These are phyloP conservation scores for Drosophila murphyi DNA, from an alignment of 1,140 invertebrate species.

Conservation along the genomic window DNA sequence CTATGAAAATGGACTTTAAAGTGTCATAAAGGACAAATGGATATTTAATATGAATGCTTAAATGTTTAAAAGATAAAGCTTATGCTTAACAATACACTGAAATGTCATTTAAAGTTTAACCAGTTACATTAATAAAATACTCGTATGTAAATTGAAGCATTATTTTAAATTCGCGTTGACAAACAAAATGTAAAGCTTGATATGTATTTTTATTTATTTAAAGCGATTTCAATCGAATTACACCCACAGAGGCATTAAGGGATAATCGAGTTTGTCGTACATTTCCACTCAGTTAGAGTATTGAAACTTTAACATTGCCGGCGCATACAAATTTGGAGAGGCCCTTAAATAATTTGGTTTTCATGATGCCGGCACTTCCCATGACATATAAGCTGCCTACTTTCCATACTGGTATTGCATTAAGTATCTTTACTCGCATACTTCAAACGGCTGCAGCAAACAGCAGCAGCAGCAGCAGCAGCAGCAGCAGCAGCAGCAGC, in stretches of 20 bases:
- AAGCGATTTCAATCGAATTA: conserved; percentile 22
- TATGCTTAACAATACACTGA: not conserved
- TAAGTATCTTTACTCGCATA: conserved; percentile 28
- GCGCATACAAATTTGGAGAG: not conserved
- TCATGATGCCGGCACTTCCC: conserved; percentile 35
- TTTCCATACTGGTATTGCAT: conserved; percentile 28
- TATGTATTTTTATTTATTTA: conserved; percentile 2
- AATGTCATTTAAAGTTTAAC: conserved; percentile 1
- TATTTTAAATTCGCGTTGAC: no score
- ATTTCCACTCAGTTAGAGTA: not conserved
- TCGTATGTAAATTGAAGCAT: no score
- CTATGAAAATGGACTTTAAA: not conserved
- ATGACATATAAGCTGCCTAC: conserved; percentile 20
- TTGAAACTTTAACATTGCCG: conserved; percentile 16
- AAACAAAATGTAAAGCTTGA: conserved; percentile 18
- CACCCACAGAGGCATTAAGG: conserved; percentile 9
- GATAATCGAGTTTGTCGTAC: conserved; percentile 14
- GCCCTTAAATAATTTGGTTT: conserved; percentile 49
- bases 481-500: not conserved
- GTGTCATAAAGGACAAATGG: conserved; percentile 5
- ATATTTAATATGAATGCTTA: no score
- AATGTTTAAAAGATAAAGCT: not conserved
- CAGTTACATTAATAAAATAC: conserved; percentile 1
- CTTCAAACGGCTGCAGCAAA: not conserved
- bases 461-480: not conserved